Base-by-base conservation (phyloP, 1,140 invertebrate genomes). In the Diorhabda elongata region DNA sequence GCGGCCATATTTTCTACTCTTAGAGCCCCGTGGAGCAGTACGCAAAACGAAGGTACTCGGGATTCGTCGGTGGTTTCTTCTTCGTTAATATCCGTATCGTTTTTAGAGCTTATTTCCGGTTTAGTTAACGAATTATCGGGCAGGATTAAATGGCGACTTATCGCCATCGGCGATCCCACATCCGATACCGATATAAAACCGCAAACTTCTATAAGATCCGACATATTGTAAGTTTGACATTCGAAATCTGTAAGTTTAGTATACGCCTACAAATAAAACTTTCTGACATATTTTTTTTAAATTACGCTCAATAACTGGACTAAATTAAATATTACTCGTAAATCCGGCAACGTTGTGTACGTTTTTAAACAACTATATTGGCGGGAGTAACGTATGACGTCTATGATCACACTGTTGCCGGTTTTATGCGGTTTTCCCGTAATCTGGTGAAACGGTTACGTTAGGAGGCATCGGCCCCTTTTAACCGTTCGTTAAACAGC, bases 11-110 rank as follows among this genome's bases (percentile, higher is more conserved):
- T 92, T 84, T 95, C 93, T 58, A 93, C 92, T 84, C 98, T 98
- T 3, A 98, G 83, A 64, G 95, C 95, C 9, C 96, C 96, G 82
- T 98, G 97, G 6, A 98, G 83, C 5, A 98, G 81, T 4, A 98
- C 96, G 82, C 95, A 97, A 79, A 98, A 95, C 7, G 94, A 95
- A 1, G 95, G 91, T 60, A 87, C 83, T 82, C 90, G 92, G 69
- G 93, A 91, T 74, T 95, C 92, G 80, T 95, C 91, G 59, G 84
- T 83, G 11, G 78, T 79, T 59, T 87, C 86, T 42, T 88, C 86
- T 62, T 90, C 88, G 87, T 88, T 82, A 43, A 84, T 81, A 63
- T 87, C 86, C 4, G 83, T 82, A 81, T 92, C 89, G 3, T 82
- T 83, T 64, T 86, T 85, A 87, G 83, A 79, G 86, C 79, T 82